Percentiles rank a stretch among this genome's conserved stretches.
These are phyloP conservation scores for Agonopterix alstromeriana DNA, from an alignment of 2,888 invertebrate species.

Conservation along the genomic window DNA sequence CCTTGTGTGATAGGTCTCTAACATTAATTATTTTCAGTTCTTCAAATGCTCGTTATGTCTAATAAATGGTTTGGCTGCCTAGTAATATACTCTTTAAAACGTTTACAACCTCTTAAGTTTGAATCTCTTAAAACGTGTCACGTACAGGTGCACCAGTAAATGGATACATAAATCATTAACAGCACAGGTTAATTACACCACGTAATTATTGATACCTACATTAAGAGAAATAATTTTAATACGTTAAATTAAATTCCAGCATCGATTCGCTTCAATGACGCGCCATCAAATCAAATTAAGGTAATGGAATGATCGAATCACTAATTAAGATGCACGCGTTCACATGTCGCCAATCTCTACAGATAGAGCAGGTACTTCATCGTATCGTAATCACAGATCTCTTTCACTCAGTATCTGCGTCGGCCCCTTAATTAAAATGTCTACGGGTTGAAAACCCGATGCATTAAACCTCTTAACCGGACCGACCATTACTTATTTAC, in stretches of 20 bases:
- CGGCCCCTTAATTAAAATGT: constrained; percentile 34
- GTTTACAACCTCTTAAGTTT: no score
- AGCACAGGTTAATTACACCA: not conserved
- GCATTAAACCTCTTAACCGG: no score
- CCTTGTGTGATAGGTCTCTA: no score
- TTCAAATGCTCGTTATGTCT: no score
- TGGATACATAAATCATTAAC: constrained; percentile 2
- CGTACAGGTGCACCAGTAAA: not conserved
- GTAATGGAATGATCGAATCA: constrained; percentile 6
- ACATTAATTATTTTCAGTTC: no score
- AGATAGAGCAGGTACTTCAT: not conserved
- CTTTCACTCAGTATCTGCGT: constrained; percentile 9
- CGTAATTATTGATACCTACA: constrained; percentile 7
- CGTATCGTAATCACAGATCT: constrained; percentile 3
- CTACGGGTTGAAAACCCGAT: constrained; percentile 13
- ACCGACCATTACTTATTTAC: constrained; percentile 3
- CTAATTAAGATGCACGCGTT: constrained; percentile 3
- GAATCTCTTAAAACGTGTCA: no score
- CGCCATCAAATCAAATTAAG: constrained; percentile 8
- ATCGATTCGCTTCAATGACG: constrained; percentile 1
- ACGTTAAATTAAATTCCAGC: not conserved
- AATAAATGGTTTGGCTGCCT: no score
- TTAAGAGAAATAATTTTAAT: constrained; percentile 4
- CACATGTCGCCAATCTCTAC: not conserved
- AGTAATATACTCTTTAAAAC: no score